Evolutionary conservation across 2,888 invertebrate genomes (phyloP).

Genomic region (Chromoteleia sp.): DNA sequence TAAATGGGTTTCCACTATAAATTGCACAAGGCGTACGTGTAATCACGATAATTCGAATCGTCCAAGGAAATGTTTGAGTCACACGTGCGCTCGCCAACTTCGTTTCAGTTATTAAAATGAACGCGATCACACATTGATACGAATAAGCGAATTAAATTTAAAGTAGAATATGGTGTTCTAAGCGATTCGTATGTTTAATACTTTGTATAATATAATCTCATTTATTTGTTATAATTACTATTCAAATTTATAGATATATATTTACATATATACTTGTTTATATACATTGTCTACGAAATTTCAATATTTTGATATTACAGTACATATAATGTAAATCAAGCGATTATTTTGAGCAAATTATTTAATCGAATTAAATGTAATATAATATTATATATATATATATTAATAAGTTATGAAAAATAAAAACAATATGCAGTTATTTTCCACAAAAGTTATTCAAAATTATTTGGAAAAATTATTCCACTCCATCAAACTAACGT

Average conservation of each 20-base stretch:
- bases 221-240: no score
- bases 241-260: no score
- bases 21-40: constrained; percentile 13
- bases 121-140: constrained; percentile 12
- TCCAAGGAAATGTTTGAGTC: constrained; percentile 35
- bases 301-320: no score
- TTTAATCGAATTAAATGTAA: no score
- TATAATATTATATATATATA: no score
- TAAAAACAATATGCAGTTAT: background rate
- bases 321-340: no score
- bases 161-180: background rate
- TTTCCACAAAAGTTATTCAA: constrained; percentile 8
- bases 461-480: constrained; percentile 3
- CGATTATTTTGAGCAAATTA: no score
- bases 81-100: constrained; percentile 3
- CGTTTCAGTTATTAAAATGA: constrained; percentile 29
- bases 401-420: no score
- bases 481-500: background rate
- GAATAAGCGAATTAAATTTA: constrained; percentile 21
- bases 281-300: no score
- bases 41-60: constrained; percentile 27
- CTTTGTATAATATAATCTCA: no score
- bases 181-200: background rate
- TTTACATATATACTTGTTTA: no score
- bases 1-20: constrained; percentile 25